A percentile compares a stretch with the other conserved stretches of the same genome.
phyloP scores from a whole-genome alignment of 2,888 invertebrate species.

The Notodonta dromedarius region DNA sequence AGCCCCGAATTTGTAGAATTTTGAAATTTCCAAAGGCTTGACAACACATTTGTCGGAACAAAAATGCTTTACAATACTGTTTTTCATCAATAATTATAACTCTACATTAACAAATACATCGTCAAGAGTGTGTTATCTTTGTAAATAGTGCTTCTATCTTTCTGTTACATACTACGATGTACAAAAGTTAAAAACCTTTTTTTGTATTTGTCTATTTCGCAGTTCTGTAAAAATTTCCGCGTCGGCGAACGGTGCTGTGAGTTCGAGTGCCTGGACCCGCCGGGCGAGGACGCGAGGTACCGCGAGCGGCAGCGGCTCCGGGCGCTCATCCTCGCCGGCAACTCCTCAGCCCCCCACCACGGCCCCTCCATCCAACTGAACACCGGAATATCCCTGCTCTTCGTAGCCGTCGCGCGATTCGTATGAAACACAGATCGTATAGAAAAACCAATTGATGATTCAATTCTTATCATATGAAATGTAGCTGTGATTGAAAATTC shows the following conservation, averaged over 20 bases:
- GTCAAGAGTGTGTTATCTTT: no score
- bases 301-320: constrained; percentile 84
- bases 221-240: constrained; percentile 94
- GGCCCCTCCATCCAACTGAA: constrained; percentile 59
- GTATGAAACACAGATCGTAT: constrained; percentile 58
- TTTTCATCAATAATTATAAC: no score
- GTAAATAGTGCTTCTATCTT: no score
- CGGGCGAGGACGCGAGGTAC: constrained; percentile 86
- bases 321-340: constrained; percentile 85
- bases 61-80: no score
- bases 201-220: constrained; percentile 38
- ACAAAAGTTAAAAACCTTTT: no score
- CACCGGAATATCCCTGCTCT: constrained; percentile 67
- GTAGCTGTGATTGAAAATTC: no score
- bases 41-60: no score
- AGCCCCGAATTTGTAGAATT: no score
- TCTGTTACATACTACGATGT: no score
- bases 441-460: constrained; percentile 29
- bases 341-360: constrained; percentile 74
- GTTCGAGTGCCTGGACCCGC: constrained; percentile 93
- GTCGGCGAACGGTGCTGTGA: constrained; percentile 95
- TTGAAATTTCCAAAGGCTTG: no score
- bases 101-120: no score
- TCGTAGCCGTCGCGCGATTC: constrained; percentile 70
- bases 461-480: no score